phyloP scores from a whole-genome alignment of 2,888 invertebrate genomes.

The Parnassius orleans region DNA sequence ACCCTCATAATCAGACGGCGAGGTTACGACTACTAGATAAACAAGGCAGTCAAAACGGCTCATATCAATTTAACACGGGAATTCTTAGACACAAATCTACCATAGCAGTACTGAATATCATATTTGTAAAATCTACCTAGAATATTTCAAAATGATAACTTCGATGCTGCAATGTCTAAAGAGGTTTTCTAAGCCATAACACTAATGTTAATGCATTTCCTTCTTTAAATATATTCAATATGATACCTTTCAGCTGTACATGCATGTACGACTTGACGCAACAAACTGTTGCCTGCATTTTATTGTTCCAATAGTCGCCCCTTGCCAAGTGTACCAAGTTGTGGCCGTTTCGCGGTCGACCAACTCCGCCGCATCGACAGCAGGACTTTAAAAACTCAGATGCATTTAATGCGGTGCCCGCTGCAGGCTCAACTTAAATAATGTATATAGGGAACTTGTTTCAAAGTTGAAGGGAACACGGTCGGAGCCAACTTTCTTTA shows the following conservation, averaged over 20 bases:
- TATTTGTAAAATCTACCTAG: neutral
- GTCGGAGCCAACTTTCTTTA: conserved; percentile 59
- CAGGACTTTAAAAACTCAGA: conserved; percentile 67
- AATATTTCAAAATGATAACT: conserved; percentile 14
- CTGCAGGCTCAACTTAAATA: conserved; percentile 67
- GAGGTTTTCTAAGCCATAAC: conserved; percentile 25
- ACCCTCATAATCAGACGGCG: too few species aligned
- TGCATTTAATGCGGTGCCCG: conserved; percentile 68
- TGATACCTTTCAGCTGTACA: conserved; percentile 41
- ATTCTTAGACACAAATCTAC: neutral
- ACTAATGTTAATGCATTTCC: conserved; percentile 25
- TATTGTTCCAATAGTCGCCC: conserved; percentile 67
- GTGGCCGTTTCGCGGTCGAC: conserved; percentile 66
- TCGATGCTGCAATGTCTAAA: conserved; percentile 16
- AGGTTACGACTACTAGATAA: too few species aligned
- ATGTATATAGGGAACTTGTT: conserved; percentile 70
- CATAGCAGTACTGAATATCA: too few species aligned
- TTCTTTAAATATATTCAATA: conserved; percentile 24
- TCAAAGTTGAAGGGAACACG: conserved; percentile 51
- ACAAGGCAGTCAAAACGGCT: too few species aligned
- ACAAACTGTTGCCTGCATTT: conserved; percentile 72
- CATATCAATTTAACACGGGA: too few species aligned
- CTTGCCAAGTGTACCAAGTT: conserved; percentile 64
- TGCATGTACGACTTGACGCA: conserved; percentile 41
- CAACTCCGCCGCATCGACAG: conserved; percentile 57